phyloP scores from a whole-genome alignment of 2,113 vertebrate species.

The Carollia perspicillata region DNA sequence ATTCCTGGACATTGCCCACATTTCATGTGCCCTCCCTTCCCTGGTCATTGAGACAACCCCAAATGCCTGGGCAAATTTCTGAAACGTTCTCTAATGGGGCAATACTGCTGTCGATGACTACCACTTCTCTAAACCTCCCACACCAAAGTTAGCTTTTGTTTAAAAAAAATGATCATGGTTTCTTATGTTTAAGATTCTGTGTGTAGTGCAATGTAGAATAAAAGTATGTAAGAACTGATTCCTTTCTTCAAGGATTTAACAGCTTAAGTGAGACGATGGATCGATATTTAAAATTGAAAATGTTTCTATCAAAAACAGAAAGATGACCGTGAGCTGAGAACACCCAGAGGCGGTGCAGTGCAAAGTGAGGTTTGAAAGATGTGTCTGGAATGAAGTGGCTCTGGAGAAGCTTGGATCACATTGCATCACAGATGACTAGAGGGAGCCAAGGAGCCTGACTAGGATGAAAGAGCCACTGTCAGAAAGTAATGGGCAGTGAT shows the following conservation, averaged over 20 bases:
- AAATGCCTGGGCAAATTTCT: neutral
- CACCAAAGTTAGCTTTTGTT: neutral
- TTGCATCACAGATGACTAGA: neutral
- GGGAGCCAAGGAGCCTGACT: neutral
- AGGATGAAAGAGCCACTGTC: neutral
- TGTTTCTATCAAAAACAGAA: neutral
- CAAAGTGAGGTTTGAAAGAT: neutral
- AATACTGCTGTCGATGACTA: neutral
- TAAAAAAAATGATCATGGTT: neutral
- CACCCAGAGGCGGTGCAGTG: neutral
- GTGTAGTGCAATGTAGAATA: neutral
- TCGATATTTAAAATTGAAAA: neutral
- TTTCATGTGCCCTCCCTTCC: neutral
- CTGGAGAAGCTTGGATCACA: neutral
- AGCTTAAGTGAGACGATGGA: neutral
- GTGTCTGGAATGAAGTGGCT: too few relatives aligned
- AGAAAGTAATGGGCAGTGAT: neutral
- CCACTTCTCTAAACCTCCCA: neutral
- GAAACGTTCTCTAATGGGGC: neutral
- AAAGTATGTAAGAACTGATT: neutral
- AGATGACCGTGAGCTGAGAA: neutral
- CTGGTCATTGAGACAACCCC: too few relatives aligned
- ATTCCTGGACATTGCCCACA: neutral
- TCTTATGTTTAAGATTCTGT: neutral
- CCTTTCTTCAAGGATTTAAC: neutral